Base-by-base conservation (phyloP, 2,113 vertebrate species). In the Poicephalus meyeri region DNA sequence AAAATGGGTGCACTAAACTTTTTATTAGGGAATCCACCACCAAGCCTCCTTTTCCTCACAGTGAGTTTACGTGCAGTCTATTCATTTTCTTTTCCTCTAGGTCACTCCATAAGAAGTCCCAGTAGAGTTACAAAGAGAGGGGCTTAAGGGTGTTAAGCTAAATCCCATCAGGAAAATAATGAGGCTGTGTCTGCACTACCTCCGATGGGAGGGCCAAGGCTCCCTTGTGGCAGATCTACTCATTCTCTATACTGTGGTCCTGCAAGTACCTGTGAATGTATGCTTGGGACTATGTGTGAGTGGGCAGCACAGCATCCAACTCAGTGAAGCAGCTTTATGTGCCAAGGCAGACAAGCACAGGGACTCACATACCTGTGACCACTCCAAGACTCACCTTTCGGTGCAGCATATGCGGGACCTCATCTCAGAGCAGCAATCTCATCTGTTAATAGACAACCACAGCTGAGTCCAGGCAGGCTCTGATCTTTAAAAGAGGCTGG, bases 251-350 rank as follows among this genome's bases (percentile, higher is more conserved):
- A 37, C 15, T 5, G 2, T 52, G 68, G 26, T 42, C 33, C 37
- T 58, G 33, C 25, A 74, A 70, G 47, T 31, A 46, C 16, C 58
- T 47, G 26, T n/a, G 50, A 80, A 41, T 1, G 2, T 21, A 53
- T 0, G 2, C 23, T 39, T 17, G 31, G 55, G 58, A 69, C 46
- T 37, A 39, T 0, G 0, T 16, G 19, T 17, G 31, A 66, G 35
- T 11, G 5, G 12, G 21, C 17, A 86, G 47, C 37, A 72, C 52
- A 74, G 88, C 68, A 71, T 1, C 28, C 41, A 69, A 58, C 24
- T 29, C 39, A 4, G 47, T 2, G 17, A 50, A 65, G 35, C 33
- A 0, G 0, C 63, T 37, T 8, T 7, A 2, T 41, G 12, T n/a
- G 73, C 85, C n/a, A 18, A 42, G 69, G 29, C 3, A 4, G 49